Evolutionary conservation across 1,140 invertebrate species (phyloP), one percentile per base, ranked within the genome.

Genomic region (Hylaeus anthracinus): DNA sequence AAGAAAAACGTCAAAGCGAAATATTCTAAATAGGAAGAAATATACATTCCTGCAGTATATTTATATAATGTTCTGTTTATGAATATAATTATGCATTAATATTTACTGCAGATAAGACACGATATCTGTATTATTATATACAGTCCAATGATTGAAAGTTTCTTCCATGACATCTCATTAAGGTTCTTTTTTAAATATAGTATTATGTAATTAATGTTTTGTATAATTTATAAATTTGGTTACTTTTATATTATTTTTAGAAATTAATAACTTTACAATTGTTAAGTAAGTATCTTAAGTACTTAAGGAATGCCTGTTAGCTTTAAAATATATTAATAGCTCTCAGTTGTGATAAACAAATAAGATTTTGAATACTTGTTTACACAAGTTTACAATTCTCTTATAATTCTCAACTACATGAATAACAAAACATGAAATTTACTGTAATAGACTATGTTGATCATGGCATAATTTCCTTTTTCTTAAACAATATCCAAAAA

Each of bases 21-120:
- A 64, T 41, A 70, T 63, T 84, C 58, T 63, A 63, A 74, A 60
- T 39, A 56, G 48, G n/a, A 51, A 37, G 5, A 71, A 37, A 45
- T 26, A 3, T 72, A 79, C 70, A 79, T 79, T 79, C 61, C 53
- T 79, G 55, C 6, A 56, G 48, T 64, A 6, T 56, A 53, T 73
- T 55, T 74, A 8, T 15, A 26, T 26, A 10, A 43, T 65, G 39
- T 72, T 41, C 58, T 64, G 26, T 79, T 48, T 26, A 26, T 66
- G 74, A 55, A 58, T 69, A 51, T 60, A 65, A 66, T 66, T 60
- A 56, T 72, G 71, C 43, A 82, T 5, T 55, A 61, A 70, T 39
- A 55, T 43, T 48, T 71, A 45, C 67, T 39, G 45, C 37, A 48
- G n/a, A n/a, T 64, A 64, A 61, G 9, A 69, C 37, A 14, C 60